Conservation (phyloP, 2,797 vertebrate genomes). For the Fringilla coelebs region DNA sequence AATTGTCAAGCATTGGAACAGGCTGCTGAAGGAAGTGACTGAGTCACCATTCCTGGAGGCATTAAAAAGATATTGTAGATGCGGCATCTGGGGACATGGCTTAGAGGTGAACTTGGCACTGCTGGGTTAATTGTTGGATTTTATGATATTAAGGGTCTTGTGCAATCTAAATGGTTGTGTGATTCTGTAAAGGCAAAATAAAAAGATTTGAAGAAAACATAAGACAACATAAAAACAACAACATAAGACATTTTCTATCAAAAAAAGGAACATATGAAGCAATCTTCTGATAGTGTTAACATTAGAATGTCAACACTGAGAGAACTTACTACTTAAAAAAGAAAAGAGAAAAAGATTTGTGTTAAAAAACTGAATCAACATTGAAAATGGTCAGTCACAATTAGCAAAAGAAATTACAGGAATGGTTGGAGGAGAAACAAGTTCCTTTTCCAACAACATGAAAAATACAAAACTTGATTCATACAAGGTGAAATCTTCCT, state of each 20-base stretch:
- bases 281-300: not conserved
- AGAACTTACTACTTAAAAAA: not conserved
- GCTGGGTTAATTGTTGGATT: not conserved
- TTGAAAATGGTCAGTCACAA: not conserved
- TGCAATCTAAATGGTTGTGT: not conserved
- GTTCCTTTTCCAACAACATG: not conserved
- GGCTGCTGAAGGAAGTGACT: not conserved
- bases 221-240: not conserved
- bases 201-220: not conserved
- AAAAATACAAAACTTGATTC: not conserved
- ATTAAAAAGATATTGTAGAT: not conserved
- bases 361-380: not conserved
- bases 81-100: not conserved
- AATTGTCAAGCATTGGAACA: not conserved
- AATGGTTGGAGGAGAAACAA: not conserved
- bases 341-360: not conserved
- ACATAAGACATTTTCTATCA: not conserved
- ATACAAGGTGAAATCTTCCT: not conserved
- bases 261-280: not conserved
- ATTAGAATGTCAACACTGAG: not conserved
- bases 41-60: not conserved
- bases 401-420: not conserved
- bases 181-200: not conserved
- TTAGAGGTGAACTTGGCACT: not conserved
- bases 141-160: not conserved